phyloP scores from a whole-genome alignment of 2,797 vertebrate species.

The Vespertilio murinus region DNA sequence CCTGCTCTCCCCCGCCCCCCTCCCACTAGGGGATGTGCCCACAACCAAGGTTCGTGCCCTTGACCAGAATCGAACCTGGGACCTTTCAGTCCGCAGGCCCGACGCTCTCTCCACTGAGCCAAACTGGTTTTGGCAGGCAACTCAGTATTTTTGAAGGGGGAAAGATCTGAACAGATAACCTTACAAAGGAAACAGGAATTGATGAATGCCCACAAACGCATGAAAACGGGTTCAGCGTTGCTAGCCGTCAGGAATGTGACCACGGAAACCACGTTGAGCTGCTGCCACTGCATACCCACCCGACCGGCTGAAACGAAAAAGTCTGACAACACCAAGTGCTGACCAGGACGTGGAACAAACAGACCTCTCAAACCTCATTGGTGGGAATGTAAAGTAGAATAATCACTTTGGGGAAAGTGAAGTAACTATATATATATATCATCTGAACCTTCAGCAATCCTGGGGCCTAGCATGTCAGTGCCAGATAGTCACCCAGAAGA shows the following conservation, averaged over 20 bases:
- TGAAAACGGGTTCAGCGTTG: background rate
- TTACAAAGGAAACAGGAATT: background rate
- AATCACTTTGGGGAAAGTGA: background rate
- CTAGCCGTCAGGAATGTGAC: background rate
- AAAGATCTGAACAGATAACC: background rate
- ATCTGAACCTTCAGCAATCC: background rate
- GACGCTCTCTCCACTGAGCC: too few species aligned
- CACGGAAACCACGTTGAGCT: background rate
- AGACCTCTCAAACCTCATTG: background rate
- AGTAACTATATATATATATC: too few species aligned
- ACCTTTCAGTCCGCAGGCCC: too few species aligned
- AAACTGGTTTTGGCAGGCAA: too few species aligned
- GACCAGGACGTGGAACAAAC: background rate
- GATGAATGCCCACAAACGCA: background rate
- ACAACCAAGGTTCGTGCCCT: too few species aligned
- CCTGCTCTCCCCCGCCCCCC: too few species aligned
- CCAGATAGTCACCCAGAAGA: background rate
- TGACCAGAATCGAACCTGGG: too few species aligned
- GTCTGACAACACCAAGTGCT: background rate
- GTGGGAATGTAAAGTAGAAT: background rate
- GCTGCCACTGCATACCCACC: background rate
- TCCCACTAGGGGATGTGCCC: too few species aligned
- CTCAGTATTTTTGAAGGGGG: background rate
- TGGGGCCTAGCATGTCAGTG: background rate
- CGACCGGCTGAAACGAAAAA: background rate